Conservation (phyloP, 2,797 vertebrate species). For the Rousettus madagascariensis region DNA sequence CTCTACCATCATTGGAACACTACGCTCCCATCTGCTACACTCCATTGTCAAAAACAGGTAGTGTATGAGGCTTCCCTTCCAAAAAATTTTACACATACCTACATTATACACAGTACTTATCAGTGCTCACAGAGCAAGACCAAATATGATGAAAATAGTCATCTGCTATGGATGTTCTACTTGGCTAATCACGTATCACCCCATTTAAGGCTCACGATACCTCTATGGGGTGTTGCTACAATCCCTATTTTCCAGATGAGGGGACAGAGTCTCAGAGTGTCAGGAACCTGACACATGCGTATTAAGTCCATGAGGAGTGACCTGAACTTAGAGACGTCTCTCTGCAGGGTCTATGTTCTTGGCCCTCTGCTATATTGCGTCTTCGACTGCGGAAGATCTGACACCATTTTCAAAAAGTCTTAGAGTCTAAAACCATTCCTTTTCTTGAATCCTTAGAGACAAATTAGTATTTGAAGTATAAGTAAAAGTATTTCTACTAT, state of each 20-base stretch:
- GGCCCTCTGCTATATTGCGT: neutral
- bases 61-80: neutral
- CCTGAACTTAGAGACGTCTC: neutral
- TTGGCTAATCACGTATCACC: neutral
- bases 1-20: neutral
- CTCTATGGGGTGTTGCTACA: no score
- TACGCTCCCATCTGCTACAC: neutral
- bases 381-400: neutral
- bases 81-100: neutral
- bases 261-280: neutral
- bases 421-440: neutral
- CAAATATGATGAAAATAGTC: neutral
- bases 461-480: constrained; percentile 39
- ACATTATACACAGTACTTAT: neutral
- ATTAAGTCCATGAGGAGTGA: neutral
- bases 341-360: neutral
- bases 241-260: neutral
- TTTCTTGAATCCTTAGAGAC: neutral
- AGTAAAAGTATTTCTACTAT: constrained; percentile 4
- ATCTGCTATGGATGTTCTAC: neutral
- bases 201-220: neutral
- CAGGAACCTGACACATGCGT: neutral
- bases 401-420: neutral
- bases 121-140: neutral
- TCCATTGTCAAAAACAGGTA: neutral